Base-by-base conservation (phyloP, 2,113 vertebrate genomes). In the Ploceus nigricollis region DNA sequence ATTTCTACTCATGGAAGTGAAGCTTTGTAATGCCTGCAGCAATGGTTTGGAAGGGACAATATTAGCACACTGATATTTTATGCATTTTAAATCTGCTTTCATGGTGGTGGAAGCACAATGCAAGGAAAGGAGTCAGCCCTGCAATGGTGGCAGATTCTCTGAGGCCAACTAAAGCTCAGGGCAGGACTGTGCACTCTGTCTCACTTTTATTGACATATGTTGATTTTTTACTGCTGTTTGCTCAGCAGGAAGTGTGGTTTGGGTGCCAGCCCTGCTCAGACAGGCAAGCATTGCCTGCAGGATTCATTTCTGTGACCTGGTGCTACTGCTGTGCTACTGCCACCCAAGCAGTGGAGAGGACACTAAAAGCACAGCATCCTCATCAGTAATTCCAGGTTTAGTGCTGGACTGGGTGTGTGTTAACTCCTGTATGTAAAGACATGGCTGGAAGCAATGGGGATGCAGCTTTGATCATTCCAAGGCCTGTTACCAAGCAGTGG, bases 201-300 rank as follows among this genome's bases (percentile, higher is more conserved):
- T 95, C 35, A 44, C 40, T 87, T 81, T 40, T 60, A 44, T 40
- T 73, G 84, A 13, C 15, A 31, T 47, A 35, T 94, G 42, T 51
- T 68, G 30, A 3, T 25, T 56, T 85, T 93, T 89, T 76, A 72
- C 53, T 85, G 75, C 65, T 79, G 30, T 90, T 82, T 89, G 47
- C 78, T 76, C 73, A 79, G 53, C 0, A 0, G 31, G 53, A 91
- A 71, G 40, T 1, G 0, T 84, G 53, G 37, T 87, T 89, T 87
- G 66, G 48, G 73, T 90, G 79, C 70, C 88, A 90, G 48, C 82
- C 80, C 42, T 82, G 57, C n/a, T 65, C 48, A 60, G 22, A 23
- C 66, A 87, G 82, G 39, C 39, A 35, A 81, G 31, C 68, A 23
- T 19, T 72, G 73, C 85, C 57, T 61, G 54, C 1, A 5, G 28